Base-by-base conservation (phyloP, 2,888 invertebrate species). In the Leistus spinibarbis region DNA sequence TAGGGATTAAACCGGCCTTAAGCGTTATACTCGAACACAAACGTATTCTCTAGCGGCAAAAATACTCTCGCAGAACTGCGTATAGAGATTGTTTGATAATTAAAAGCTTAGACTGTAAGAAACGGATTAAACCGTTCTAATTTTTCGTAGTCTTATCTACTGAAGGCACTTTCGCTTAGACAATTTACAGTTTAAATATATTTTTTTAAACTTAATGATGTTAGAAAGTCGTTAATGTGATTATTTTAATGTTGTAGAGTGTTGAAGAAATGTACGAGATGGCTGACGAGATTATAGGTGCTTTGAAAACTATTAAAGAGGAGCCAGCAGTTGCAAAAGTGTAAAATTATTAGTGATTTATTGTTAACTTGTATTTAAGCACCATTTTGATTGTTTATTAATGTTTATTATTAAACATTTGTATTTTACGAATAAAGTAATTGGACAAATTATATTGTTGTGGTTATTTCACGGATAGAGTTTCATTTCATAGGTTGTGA, bases 181-280 rank as follows among this genome's bases (percentile, higher is more conserved):
- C 7, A 24, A 24, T 24, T 24, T 24, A 3, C 24, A 24, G 24
- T 24, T 24, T 24, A 24, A 24, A 24, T 24, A 24, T 24, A 24
- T 24, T 24, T n/a, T n/a, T 10, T 4, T 56, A 72, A 57, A 60
- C 40, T 63, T 22, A 40, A 75, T 72, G 22, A 19, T 76, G 76
- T 74, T 54, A 9, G 54, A 67, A 57, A 13, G 16, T 5, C 16
- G 16, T 13, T 13, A 13, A 57, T 16, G 16, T 63, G 54, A 57
- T 40, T 56, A 19, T 79, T n/a, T n/a, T n/a, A n/a, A n/a, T 79
- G 80, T 89, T 88, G 65, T 88, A 92, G 91, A 90, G 89, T 2
- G 91, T 92, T 66, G 91, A 91, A 79, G 91, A 92, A 81, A 86
- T 92, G 80, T 92, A 92, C 82, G 84, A 86, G 10, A 84, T 91